Conservation (phyloP, 2,113 vertebrate species). For the Psettodes erumei region DNA sequence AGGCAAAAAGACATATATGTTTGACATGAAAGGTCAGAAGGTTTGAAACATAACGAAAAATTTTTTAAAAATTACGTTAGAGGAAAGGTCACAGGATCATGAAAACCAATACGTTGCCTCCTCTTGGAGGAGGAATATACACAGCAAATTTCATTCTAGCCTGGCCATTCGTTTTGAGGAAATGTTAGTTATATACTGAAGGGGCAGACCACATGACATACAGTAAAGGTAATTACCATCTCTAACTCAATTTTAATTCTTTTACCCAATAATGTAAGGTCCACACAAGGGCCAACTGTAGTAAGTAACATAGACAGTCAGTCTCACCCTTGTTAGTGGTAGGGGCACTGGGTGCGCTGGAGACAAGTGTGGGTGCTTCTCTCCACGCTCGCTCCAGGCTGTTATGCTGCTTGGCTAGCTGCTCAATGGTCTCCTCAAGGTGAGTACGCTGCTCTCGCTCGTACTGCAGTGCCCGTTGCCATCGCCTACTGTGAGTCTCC, state of each 20-base stretch:
- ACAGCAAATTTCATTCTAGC: not conserved
- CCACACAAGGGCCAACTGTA: not conserved
- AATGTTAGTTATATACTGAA: too few species aligned
- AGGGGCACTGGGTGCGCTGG: slow-evolving; percentile 74
- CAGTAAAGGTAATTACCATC: slow-evolving; percentile 21
- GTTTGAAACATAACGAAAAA: not conserved
- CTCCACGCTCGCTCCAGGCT: slow-evolving; percentile 96
- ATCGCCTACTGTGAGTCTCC: slow-evolving; percentile 93
- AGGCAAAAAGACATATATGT: not conserved
- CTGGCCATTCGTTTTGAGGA: not conserved
- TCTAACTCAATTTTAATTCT: slow-evolving; percentile 8
- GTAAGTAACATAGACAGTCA: not conserved
- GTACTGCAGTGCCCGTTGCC: slow-evolving; percentile 96
- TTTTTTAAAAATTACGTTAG: not conserved
- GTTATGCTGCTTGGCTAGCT: slow-evolving; percentile 98
- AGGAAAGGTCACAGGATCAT: not conserved
- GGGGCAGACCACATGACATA: not conserved
- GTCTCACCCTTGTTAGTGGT: slow-evolving; percentile 86
- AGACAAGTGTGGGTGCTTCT: slow-evolving; percentile 84
- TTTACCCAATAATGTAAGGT: slow-evolving; percentile 10
- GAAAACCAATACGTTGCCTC: not conserved
- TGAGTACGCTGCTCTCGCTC: slow-evolving; percentile 95
- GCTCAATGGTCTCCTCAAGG: slow-evolving; percentile 97
- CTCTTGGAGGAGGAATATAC: not conserved
- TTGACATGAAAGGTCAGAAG: not conserved